Evolutionary conservation across 2,113 vertebrate species (phyloP), one percentile per base, ranked within the genome.

Genomic region (Tragelaphus scriptus): DNA sequence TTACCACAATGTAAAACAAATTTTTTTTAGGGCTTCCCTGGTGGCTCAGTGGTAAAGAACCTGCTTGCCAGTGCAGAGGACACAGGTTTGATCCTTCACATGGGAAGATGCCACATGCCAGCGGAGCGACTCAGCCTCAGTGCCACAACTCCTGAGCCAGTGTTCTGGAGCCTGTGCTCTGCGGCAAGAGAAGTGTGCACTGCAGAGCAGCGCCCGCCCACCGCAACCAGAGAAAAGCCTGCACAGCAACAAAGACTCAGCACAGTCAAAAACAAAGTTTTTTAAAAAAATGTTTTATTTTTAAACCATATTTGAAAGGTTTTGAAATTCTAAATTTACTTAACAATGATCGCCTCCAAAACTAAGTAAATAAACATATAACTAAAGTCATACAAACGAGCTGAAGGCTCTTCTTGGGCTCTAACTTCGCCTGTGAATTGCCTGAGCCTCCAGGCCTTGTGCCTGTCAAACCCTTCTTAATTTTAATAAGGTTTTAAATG

Each of bases 401-500:
- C 1, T 26, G 6, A 75, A 32, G 19, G 58, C 47, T 53, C 44
- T 68, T 19, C 16, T 3, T 23, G 30, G 53, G 19, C 8, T 80
- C 5, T 51, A 2, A 36, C 26, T 23, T 17, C 51, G 10, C 61
- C 51, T 16, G 1, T 11, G 28, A 68, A 30, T 14, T 47, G 9
- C 75, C 49, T 47, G 4, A 2, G 19, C 32, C 44, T 68, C 55
- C 53, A 11, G 4, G 17, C 68, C 25, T 44, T 1, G 12, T 2
- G 13, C 77, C 79, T 44, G 26, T 59, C 90, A 96, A 93, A 44
- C 26, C 77, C 25, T 75, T 58, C 92, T 81, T 92, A 36, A 88
- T 49, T 65, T 88, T 65, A 88, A n/a, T 15, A 14, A 88, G 49
- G 65, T 85, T 97, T 95, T 85, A 85, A 90, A 86, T 51, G 28